Percentiles rank a stretch among this genome's conserved stretches.
These are phyloP conservation scores for Tanytarsus gracilentus DNA, from an alignment of 2,888 invertebrate genomes.

Conservation along the genomic window DNA sequence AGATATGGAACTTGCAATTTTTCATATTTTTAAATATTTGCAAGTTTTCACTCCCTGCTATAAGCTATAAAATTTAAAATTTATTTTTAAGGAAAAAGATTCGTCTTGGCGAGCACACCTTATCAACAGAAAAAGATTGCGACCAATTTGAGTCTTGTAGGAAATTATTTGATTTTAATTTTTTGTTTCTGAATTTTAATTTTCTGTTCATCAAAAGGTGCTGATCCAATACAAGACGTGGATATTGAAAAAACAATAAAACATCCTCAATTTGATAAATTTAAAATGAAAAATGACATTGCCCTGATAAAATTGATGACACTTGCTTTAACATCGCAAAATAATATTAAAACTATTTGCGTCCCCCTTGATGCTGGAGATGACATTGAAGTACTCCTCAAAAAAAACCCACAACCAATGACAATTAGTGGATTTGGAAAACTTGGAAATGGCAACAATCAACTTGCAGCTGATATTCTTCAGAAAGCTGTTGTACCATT, in stretches of 20 bases:
- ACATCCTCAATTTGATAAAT: background rate
- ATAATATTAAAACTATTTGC: conserved; percentile 17
- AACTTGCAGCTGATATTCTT: conserved; percentile 1
- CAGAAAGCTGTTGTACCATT: conserved; percentile 19
- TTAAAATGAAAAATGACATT: conserved; percentile 4
- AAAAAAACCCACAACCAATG: background rate
- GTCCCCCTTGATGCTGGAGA: background rate
- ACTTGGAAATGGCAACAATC: background rate
- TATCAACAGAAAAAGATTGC: conserved; percentile 9
- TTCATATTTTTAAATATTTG: too few relatives aligned
- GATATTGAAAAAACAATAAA: background rate
- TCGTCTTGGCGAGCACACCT: background rate
- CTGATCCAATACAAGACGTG: conserved; percentile 21
- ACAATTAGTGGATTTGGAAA: background rate
- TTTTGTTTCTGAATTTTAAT: too few relatives aligned
- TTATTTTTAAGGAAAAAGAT: background rate
- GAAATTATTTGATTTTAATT: too few relatives aligned
- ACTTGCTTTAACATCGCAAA: background rate
- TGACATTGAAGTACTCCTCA: conserved; percentile 2
- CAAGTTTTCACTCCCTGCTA: too few relatives aligned
- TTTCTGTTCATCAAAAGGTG: too few relatives aligned
- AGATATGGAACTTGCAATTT: too few relatives aligned
- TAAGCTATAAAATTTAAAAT: too few relatives aligned
- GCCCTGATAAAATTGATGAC: background rate
- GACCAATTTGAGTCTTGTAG: background rate